Base-by-base conservation (phyloP, 1,140 invertebrate species). In the Ephestia elutella region DNA sequence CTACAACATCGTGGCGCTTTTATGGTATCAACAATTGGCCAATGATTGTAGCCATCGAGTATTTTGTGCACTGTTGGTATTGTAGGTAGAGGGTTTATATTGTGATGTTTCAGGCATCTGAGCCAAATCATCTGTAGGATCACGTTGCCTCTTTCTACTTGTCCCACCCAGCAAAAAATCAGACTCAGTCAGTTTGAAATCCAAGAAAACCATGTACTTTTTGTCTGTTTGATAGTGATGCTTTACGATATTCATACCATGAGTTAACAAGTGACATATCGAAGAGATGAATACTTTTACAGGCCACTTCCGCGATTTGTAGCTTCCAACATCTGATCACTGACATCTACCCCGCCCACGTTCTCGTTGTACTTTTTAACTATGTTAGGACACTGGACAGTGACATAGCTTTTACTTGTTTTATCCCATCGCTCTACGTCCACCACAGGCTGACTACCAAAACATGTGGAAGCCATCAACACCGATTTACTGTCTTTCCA, bases 401-500 rank as follows among this genome's bases (percentile, higher is more conserved):
- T 5, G 28, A 30, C 9, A 30, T 54, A 61, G 64, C 58, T 10
- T 53, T 57, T 53, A 10, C n/a, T 54, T 13, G 20, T 35, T 55
- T 66, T 70, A 11, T 70, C 59, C 65, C 57, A 66, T 21, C 60
- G 15, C 50, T 60, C 58, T 25, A 63, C 64, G 28, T 60, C 48
- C 32, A 61, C 59, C 17, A 30, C 60, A 19, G 54, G 28, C 28
- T 30, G 28, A 30, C 28, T 49, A 18, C 61, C 59, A 21, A 66
- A 65, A 54, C 64, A 74, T 53, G 69, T 71, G 19, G 69, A 73
- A 9, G 62, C 61, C 15, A 68, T 21, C 35, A 68, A 59, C 3
- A 73, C 63, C 9, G 60, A 56, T 54, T 73, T 71, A 51, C 64
- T 73, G 35, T 73, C 65, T 48, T 65, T 73, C 58, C 65, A 73